Evolutionary conservation across 2,888 invertebrate species (phyloP).

Genomic region (Aethes cnicana): DNA sequence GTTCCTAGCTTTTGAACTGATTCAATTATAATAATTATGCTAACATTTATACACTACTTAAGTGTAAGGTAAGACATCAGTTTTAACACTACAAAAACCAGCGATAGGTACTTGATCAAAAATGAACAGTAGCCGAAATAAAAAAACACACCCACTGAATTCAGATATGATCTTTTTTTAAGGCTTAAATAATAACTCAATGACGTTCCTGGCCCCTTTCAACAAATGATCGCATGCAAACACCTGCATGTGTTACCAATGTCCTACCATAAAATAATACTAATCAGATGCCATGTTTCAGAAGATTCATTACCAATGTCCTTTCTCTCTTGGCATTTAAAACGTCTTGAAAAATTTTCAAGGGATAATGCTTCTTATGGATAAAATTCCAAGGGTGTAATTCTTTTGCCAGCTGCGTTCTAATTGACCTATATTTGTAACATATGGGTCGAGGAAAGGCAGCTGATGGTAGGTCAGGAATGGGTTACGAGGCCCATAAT

Average conservation of each 20-base stretch:
- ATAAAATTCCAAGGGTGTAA: slow-evolving; percentile 34
- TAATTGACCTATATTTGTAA: slow-evolving; percentile 73
- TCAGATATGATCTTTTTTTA: slow-evolving; percentile 27
- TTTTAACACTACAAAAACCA: neutral
- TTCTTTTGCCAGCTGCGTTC: slow-evolving; percentile 36
- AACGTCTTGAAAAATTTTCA: slow-evolving; percentile 19
- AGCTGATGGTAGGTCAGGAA: slow-evolving; percentile 73
- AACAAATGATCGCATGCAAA: slow-evolving; percentile 52
- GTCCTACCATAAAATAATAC: slow-evolving; percentile 57
- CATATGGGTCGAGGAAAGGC: slow-evolving; percentile 65
- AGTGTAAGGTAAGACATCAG: too few species aligned
- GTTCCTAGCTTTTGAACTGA: too few species aligned
- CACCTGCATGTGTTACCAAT: slow-evolving; percentile 64
- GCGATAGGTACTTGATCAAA: neutral
- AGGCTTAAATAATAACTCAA: slow-evolving; percentile 62
- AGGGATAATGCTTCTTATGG: slow-evolving; percentile 39
- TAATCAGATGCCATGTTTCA: slow-evolving; percentile 60
- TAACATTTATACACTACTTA: too few species aligned
- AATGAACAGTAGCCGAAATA: slow-evolving; percentile 20
- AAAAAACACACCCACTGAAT: neutral
- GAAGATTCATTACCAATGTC: slow-evolving; percentile 64
- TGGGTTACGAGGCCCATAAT: slow-evolving; percentile 68
- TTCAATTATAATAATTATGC: too few species aligned
- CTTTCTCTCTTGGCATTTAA: slow-evolving; percentile 43
- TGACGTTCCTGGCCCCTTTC: slow-evolving; percentile 45